A percentile compares a stretch with the other conserved stretches of the same genome.
Evolutionary conservation across 2,797 vertebrate species (phyloP).

Genomic region (Crax fasciolata): DNA sequence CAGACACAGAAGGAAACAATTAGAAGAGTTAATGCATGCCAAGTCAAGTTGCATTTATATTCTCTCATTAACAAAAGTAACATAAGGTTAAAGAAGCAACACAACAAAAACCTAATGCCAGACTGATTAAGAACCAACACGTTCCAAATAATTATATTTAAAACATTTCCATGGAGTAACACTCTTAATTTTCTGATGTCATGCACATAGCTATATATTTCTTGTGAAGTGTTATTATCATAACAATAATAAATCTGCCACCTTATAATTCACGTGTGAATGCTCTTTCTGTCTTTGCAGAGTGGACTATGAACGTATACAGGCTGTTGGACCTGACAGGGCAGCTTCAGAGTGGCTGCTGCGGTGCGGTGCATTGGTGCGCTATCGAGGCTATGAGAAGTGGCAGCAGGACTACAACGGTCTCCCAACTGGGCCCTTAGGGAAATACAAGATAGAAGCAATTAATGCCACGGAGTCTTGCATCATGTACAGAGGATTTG

Average conservation of each 20-base stretch:
- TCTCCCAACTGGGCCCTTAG: constrained; percentile 90
- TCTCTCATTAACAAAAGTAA: neutral
- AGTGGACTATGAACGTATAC: constrained; percentile 94
- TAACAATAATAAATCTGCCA: neutral
- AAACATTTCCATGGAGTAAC: neutral
- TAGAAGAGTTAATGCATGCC: neutral
- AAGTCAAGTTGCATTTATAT: neutral
- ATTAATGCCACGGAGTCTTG: constrained; percentile 95
- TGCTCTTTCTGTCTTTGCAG: constrained; percentile 75
- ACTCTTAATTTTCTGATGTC: neutral
- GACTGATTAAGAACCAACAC: neutral
- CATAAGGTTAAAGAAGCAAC: neutral
- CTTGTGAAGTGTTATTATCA: too few species aligned
- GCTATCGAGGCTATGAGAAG: constrained; percentile 89
- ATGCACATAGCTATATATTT: rapidly evolving
- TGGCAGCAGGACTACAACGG: constrained; percentile 95
- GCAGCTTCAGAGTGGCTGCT: constrained; percentile 96
- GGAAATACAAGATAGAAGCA: constrained; percentile 91
- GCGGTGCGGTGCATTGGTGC: constrained; percentile 92
- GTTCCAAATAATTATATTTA: neutral
- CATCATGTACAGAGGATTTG: constrained; percentile 95
- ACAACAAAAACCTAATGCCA: neutral
- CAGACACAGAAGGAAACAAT: neutral
- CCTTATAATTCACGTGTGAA: rapidly evolving
- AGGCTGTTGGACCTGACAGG: constrained; percentile 89